Evolutionary conservation across 2,888 invertebrate genomes (phyloP), one percentile per base, ranked within the genome.

Genomic region (Drosophila bunnanda): DNA sequence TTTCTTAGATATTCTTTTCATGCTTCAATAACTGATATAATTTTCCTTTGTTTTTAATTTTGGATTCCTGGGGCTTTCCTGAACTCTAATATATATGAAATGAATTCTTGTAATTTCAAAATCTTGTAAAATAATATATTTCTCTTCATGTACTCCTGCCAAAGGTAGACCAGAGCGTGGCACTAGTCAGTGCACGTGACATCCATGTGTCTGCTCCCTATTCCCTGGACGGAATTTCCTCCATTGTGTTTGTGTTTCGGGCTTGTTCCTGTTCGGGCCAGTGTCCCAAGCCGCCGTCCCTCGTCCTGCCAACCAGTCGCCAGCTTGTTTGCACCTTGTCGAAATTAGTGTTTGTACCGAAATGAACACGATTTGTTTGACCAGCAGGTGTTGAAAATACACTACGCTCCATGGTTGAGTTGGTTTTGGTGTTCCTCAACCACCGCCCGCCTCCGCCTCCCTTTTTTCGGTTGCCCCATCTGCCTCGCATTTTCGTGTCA

Each of bases 261-360:
- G 32, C 61, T 57, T 74, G 72, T 73, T 66, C 67, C 75, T 66
- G 55, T 59, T 62, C 64, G 56, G 72, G 73, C 64, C 52, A 44
- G 46, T 48, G 72, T 57, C 57, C 71, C 71, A 43, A 30, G 41
- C 57, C 41, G 44, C 73, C 34, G 32, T 50, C 50, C 20, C 39
- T 34, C 52, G 22, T 22, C 53, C 38, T 52, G 13, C 15, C 43
- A 17, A 30, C 38, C 20, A 44, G 48, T 53, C 69, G 83, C 82
- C 80, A 80, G 86, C 88, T 82, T 83, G 84, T 84, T 84, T 84
- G 88, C 88, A 88, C 88, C 88, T 83, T 88, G 88, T 88, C 86
- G 84, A 86, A 88, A 86, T 84, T 88, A 86, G 84, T 83, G 88
- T 88, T 82, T 82, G 80, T 79, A 75, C 76, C 83, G 56, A 87